These are phyloP conservation scores for Littorina saxatilis DNA, from an alignment of 1,140 invertebrate species.

Conservation along the genomic window DNA sequence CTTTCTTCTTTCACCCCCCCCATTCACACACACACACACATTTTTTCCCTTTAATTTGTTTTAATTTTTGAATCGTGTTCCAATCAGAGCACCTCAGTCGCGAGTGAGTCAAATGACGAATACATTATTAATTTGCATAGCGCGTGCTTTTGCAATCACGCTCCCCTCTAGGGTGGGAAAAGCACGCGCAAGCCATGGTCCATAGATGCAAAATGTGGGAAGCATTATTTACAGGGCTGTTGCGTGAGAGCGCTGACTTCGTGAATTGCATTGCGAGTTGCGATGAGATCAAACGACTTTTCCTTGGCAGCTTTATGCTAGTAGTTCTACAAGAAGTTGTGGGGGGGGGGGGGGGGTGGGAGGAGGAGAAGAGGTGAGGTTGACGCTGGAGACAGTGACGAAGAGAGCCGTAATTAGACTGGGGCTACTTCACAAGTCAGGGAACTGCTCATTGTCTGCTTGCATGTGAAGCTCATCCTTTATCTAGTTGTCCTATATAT, in stretches of 20 bases:
- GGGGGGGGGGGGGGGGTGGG: neutral
- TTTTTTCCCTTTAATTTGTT: slow-evolving; percentile 3
- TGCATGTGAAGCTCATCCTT: too few species aligned
- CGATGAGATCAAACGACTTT: slow-evolving; percentile 18
- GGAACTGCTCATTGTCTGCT: too few species aligned
- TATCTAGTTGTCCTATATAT: too few species aligned
- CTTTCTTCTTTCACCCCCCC: neutral
- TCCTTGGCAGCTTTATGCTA: slow-evolving; percentile 11
- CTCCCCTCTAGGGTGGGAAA: too few species aligned
- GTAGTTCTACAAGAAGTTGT: too few species aligned
- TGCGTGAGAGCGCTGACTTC: neutral
- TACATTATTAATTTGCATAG: neutral
- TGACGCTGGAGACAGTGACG: neutral
- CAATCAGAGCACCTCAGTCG: too few species aligned
- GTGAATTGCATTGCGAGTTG: slow-evolving; percentile 16
- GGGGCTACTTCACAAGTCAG: too few species aligned
- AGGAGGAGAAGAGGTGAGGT: too few species aligned
- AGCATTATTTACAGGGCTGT: slow-evolving; percentile 1
- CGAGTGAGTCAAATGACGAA: neutral
- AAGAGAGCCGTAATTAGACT: too few species aligned
- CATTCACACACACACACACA: neutral
- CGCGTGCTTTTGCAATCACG: neutral
- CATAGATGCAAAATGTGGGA: neutral
- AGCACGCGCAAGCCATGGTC: too few species aligned
- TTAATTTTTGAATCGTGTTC: too few species aligned